Evolutionary conservation across 2,113 vertebrate genomes (phyloP).

Genomic region (Hirundichthys speculiger): DNA sequence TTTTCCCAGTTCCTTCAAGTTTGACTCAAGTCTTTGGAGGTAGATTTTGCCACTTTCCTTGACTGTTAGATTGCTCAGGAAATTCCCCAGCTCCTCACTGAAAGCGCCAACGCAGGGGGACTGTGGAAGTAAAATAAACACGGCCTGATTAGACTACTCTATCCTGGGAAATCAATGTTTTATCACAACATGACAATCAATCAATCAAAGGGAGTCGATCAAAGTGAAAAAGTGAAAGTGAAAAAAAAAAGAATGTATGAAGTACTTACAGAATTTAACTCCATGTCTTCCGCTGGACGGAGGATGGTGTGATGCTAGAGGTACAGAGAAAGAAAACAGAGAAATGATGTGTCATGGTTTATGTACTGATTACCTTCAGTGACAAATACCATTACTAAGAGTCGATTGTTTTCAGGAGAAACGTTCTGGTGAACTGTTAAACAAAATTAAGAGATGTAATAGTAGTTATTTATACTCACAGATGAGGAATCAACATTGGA

Average conservation of each 20-base stretch:
- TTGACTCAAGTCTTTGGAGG: accelerated
- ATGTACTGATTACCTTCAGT: neutral
- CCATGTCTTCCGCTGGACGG: accelerated
- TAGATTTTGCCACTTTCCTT: accelerated
- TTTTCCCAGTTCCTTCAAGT: accelerated
- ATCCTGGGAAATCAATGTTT: neutral
- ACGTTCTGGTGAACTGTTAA: neutral
- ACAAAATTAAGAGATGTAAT: neutral
- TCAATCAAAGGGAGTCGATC: accelerated
- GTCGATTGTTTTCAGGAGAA: neutral
- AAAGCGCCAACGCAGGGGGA: neutral
- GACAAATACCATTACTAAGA: neutral
- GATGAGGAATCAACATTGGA: neutral
- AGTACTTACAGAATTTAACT: conserved; percentile 13
- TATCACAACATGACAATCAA: neutral
- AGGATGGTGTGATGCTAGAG: accelerated
- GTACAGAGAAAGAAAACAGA: neutral
- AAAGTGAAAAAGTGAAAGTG: neutral
- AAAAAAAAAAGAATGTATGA: neutral
- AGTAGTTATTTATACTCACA: conserved; percentile 49
- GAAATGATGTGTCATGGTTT: neutral
- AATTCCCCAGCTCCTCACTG: accelerated
- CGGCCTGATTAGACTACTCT: neutral
- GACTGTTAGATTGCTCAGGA: conserved; percentile 11
- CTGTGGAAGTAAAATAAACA: conserved; percentile 24